Percentiles rank a stretch among this genome's conserved stretches.
Evolutionary conservation across 1,140 invertebrate genomes (phyloP).

Genomic region (Trichoplusia ni): DNA sequence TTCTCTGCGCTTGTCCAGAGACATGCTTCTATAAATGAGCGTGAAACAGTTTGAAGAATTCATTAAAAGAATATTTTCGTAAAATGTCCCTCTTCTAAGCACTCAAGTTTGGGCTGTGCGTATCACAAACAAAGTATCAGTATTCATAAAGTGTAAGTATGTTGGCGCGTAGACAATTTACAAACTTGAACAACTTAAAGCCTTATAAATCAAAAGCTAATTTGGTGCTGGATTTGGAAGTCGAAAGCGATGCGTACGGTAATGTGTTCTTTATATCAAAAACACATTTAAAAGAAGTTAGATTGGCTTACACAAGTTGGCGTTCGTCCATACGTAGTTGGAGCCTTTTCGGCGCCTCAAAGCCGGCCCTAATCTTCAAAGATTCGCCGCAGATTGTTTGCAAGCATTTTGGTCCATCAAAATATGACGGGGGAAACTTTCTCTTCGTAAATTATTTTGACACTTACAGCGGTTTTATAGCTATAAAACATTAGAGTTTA

Average conservation of each 20-base stretch:
- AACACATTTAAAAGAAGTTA: constrained; percentile 82
- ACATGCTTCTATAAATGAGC: no score
- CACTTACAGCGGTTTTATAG: constrained; percentile 19
- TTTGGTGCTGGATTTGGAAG: constrained; percentile 69
- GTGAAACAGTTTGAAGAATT: no score
- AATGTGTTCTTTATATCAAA: constrained; percentile 80
- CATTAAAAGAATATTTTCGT: no score
- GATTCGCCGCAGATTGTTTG: constrained; percentile 76
- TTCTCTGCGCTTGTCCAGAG: background rate
- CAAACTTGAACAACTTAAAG: constrained; percentile 51
- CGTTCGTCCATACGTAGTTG: constrained; percentile 73
- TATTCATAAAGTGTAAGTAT: constrained; percentile 17
- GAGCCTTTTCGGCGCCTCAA: constrained; percentile 71
- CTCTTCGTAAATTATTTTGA: constrained; percentile 62
- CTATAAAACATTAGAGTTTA: constrained; percentile 6
- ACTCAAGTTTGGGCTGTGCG: no score
- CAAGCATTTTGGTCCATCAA: constrained; percentile 71
- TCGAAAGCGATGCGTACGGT: constrained; percentile 68
- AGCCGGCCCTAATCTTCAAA: constrained; percentile 76
- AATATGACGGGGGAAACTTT: constrained; percentile 69
- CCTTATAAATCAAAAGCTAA: constrained; percentile 76
- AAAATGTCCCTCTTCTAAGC: no score
- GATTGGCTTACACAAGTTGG: constrained; percentile 80
- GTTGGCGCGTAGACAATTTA: constrained; percentile 7
- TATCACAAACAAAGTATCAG: background rate